Evolutionary conservation across 1,140 invertebrate species (phyloP), one percentile per base, ranked within the genome.

Genomic region (Aphaenogaster floridana): DNA sequence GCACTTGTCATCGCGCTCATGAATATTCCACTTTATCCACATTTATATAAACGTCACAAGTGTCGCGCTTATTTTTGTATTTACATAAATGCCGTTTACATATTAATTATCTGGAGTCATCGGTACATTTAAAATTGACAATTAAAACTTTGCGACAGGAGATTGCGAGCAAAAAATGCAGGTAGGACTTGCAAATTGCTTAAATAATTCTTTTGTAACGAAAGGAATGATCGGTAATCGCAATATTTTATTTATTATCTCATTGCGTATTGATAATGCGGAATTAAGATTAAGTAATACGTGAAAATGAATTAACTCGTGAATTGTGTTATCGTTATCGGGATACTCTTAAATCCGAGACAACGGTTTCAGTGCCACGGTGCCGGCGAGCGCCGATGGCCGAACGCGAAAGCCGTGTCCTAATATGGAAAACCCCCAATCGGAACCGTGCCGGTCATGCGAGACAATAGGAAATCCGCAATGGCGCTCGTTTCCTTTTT

Each of bases 401-500:
- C 34, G 17, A 45, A 34, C 13, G 6, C 6, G 34, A 34, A 72
- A 72, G 45, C 15, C 39, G 11, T 48, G 21, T 5, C 42, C 57
- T 79, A 64, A 86, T 86, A 79, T n/a, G 63, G 36, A 39, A 54
- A 78, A 86, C 39, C 9, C 36, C n/a, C 4, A 13, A 34, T 6
- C 59, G 39, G 77, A 78, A 64, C n/a, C 57, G n/a, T 34, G 52
- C 15, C 11, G 15, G 45, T 64, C 72, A 54, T 34, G 61, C 42
- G 45, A 45, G 48, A 57, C 71, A 79, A 86, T 77, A 54, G 80
- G 69, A 79, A 86, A 79, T 86, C 36, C 74, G 17, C 68, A 64
- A 89, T 71, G 34, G 63, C 42, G 71, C 34, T 21, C 64, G 57
- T 61, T 84, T 89, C 48, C 17, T 86, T 80, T 84, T 89, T 54